Evolutionary conservation across 2,797 vertebrate genomes (phyloP), one percentile per base, ranked within the genome.

Genomic region (Tauraco hartlaubi): DNA sequence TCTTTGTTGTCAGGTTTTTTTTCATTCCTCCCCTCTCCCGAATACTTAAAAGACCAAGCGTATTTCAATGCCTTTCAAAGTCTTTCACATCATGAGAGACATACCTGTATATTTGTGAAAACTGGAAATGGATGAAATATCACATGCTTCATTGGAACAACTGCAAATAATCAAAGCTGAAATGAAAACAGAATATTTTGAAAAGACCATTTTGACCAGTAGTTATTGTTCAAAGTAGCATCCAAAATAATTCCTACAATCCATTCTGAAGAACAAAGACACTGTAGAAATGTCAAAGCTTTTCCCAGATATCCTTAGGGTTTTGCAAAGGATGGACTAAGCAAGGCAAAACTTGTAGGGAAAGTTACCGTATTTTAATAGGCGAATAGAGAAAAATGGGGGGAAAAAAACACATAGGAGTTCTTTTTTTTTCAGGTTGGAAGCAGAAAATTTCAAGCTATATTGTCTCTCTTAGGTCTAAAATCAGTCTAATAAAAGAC

Each of bases 31-130:
- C 16, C 7, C 8, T 2, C 6, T 3, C 7, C 3, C 26, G 8
- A 54, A 67, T 33, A 41, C n/a, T 82, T 63, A 37, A 71, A 81
- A 94, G 43, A 29, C n/a, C 51, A 92, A 79, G 56, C 35, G 23
- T 33, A 78, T 90, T 92, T 94, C 71, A 92, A 26, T 89, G 61
- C 26, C 49, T 93, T 93, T 85, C 39, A 63, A 91, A 92, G 54
- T 43, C 46, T 84, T 92, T 85, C 51, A 63, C 59, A 58, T 88
- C 33, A 52, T 44, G 63, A 94, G 68, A 90, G 20, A 76, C 20
- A 35, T 37, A 73, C 18, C 59, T 76, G 48, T 62, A 52, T 79
- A 33, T 87, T 54, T 76, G 48, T 61, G 22, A 39, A 92, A 88
- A 49, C 52, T 87, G 31, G 67, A 88, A 97, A 92, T 19, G 33